Base-by-base conservation (phyloP, 1,140 invertebrate genomes). In the Heliconius himera region DNA sequence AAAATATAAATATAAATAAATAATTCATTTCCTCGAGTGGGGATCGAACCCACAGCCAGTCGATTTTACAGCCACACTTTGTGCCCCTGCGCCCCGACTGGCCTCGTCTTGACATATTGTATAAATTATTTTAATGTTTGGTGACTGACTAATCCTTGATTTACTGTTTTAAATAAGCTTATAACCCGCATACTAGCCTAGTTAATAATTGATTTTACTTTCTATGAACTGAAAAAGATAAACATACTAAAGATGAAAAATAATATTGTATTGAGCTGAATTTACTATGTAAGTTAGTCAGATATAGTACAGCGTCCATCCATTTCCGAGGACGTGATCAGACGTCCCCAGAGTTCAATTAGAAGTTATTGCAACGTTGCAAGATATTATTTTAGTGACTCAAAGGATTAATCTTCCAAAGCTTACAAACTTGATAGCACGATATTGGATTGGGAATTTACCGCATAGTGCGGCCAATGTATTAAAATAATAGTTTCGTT, bases 271-370 rank as follows among this genome's bases (percentile, higher is more conserved):
- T 56, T 3, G 26, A 16, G 22, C 11, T n/a, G 9, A 66, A 13
- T 3, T 29, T 66, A 66, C 8, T 5, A 66, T 29, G 22, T 26
- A 66, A 66, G 9, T 26, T 26, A 66, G 26, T 26, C 60, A 29
- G 22, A 26, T 16, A 13, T 26, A 11, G 60, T 13, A 66, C n/a
- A 66, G 22, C 26, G 60, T 71, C 33, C 22, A 71, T 71, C 18
- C 33, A 38, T n/a, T 71, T n/a, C 33, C 4, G 70, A 71, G 70
- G 41, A 77, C 18, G 46, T 74, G 38, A 74, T 74, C 54, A 26
- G 56, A 60, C 29, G 56, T 38, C 46, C 73, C 73, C 77, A 26
- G 73, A 79, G 77, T 41, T 56, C 36, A 60, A 79, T 79, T 74
- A 33, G 18, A 73, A 46, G 49, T 74, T 74, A 79, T 33, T 33